Percentiles rank a stretch among this genome's conserved stretches.
Conservation (phyloP, 1,140 invertebrate genomes). For the Pantala flavescens region DNA sequence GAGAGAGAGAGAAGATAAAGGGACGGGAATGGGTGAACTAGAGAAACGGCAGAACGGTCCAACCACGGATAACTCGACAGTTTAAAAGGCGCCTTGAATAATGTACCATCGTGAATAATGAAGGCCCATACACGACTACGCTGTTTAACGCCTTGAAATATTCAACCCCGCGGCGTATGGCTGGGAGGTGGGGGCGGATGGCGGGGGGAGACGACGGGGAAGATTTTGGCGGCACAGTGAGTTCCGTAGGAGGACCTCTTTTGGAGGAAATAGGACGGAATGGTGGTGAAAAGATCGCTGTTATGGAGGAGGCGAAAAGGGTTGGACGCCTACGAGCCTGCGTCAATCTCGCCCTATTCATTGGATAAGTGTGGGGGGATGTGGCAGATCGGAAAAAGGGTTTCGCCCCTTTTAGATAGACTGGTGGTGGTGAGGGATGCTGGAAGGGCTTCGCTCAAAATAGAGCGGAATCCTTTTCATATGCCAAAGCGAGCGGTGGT, state of each 20-base stretch:
- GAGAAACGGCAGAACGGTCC: background rate
- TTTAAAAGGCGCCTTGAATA: constrained; percentile 11
- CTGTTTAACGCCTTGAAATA: constrained; percentile 16
- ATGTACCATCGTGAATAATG: constrained; percentile 8
- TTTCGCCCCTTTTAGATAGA: no score
- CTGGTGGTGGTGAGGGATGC: no score
- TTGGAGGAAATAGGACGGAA: background rate
- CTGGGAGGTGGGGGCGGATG: background rate
- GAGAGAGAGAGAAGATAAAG: background rate
- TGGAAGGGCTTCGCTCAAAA: no score
- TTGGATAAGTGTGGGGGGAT: background rate
- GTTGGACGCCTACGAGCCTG: background rate
- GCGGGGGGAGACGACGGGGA: background rate
- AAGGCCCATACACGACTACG: constrained; percentile 10
- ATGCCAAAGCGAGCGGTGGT: no score
- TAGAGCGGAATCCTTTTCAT: no score
- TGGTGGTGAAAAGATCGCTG: background rate
- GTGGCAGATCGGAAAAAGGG: no score
- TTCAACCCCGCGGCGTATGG: constrained; percentile 12
- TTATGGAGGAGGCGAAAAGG: background rate
- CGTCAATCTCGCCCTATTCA: background rate
- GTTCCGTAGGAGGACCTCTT: no score
- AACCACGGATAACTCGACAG: constrained; percentile 13
- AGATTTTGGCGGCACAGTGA: no score
- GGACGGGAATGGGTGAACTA: background rate